phyloP scores from a whole-genome alignment of 2,888 invertebrate species.

The Rhogogaster chlorosoma region DNA sequence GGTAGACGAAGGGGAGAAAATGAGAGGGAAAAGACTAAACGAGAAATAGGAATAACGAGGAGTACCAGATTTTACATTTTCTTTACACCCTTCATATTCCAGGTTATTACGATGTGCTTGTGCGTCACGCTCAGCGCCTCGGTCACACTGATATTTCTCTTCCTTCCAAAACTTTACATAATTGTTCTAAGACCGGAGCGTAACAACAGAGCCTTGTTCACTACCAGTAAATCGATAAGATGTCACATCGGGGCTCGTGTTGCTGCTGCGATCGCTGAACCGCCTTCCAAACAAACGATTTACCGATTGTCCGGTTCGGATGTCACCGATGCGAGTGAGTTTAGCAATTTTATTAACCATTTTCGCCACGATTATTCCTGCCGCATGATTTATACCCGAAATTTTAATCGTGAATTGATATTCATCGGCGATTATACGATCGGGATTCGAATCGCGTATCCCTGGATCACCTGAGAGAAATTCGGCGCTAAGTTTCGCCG shows the following conservation, averaged over 20 bases:
- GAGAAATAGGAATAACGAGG: not conserved
- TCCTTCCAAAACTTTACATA: slow-evolving; percentile 88
- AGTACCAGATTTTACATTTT: not conserved
- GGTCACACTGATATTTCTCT: slow-evolving; percentile 86
- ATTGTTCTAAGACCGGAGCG: slow-evolving; percentile 87
- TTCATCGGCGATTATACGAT: not conserved
- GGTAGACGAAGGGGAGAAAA: not conserved
- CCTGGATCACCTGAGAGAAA: not conserved
- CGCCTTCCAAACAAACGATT: slow-evolving; percentile 63
- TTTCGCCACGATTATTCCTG: too few relatives aligned
- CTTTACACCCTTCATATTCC: slow-evolving; percentile 18
- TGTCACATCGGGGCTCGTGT: slow-evolving; percentile 81
- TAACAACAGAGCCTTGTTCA: slow-evolving; percentile 87
- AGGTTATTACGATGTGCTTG: slow-evolving; percentile 80
- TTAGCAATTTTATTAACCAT: not conserved
- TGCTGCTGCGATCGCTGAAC: slow-evolving; percentile 74
- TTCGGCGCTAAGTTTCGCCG: not conserved
- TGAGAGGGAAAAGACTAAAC: not conserved
- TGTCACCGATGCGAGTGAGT: slow-evolving; percentile 58
- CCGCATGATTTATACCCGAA: too few relatives aligned
- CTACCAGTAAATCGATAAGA: slow-evolving; percentile 82
- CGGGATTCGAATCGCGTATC: not conserved
- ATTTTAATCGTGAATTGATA: not conserved
- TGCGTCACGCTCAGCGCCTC: slow-evolving; percentile 87
- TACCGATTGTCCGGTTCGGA: slow-evolving; percentile 62